phyloP scores from a whole-genome alignment of 2,797 vertebrate genomes.

The Lemur catta region DNA sequence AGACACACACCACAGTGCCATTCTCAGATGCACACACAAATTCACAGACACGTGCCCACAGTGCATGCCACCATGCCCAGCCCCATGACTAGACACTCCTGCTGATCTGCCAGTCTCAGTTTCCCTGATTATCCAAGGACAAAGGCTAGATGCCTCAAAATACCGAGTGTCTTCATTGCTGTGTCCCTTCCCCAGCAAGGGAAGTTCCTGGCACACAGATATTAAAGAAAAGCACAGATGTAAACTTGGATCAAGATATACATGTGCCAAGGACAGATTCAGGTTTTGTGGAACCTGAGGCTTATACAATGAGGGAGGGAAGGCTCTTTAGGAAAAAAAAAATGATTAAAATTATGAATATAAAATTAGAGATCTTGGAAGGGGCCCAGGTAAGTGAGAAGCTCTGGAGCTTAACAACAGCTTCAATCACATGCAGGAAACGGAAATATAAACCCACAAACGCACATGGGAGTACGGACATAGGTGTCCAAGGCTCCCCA shows the following conservation, averaged over 20 bases:
- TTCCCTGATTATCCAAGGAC: not conserved
- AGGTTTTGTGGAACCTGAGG: not conserved
- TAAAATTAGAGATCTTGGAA: not conserved
- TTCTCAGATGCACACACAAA: not conserved
- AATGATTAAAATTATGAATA: not conserved
- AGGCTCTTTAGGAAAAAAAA: not conserved
- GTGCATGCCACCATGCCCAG: fast-evolving
- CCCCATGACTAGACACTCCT: fast-evolving
- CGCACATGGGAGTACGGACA: not conserved
- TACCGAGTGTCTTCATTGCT: not conserved
- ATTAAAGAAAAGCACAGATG: not conserved
- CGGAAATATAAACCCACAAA: not conserved
- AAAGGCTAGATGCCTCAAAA: no score
- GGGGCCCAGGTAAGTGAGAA: not conserved
- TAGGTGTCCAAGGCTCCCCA: not conserved
- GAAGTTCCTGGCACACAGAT: not conserved
- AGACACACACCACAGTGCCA: not conserved
- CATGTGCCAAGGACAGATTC: no score
- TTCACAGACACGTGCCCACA: fast-evolving
- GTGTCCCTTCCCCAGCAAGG: not conserved
- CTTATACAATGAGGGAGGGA: not conserved
- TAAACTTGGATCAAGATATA: not conserved
- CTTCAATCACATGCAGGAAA: not conserved
- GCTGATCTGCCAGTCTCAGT: fast-evolving
- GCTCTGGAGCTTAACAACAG: not conserved